A percentile compares a stretch with the other conserved stretches of the same genome.
phyloP scores from a whole-genome alignment of 2,797 vertebrate genomes.

The Molossus alvarezi region DNA sequence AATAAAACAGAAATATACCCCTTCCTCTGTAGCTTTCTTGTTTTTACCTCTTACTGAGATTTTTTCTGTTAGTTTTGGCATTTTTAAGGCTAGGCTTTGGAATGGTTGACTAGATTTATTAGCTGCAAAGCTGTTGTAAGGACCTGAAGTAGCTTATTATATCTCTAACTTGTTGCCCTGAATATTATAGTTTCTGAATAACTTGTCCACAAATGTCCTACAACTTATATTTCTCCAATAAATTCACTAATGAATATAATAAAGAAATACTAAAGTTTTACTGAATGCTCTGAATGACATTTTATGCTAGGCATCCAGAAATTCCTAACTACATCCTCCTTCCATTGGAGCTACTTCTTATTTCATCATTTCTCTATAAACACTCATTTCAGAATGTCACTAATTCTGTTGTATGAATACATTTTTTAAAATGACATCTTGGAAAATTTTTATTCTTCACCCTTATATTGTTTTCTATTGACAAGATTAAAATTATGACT shows the following conservation, averaged over 20 bases:
- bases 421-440: constrained; percentile 9
- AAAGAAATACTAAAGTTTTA: not conserved
- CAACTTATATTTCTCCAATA: constrained; percentile 12
- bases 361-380: not conserved
- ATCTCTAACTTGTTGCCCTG: not conserved
- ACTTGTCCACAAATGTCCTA: not conserved
- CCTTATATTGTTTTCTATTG: not conserved
- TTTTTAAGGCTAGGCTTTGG: not conserved
- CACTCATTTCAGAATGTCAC: not conserved
- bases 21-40: not conserved
- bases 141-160: not conserved
- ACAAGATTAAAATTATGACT: not conserved
- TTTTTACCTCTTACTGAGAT: not conserved
- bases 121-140: not conserved
- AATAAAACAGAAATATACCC: not conserved
- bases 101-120: not conserved
- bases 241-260: not conserved
- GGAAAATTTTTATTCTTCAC: not conserved
- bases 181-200: not conserved
- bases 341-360: not conserved
- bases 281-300: not conserved
- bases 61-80: not conserved
- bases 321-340: not conserved
- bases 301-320: not conserved
- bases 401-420: not conserved